These are phyloP conservation scores for Pegoplata infirma DNA, from an alignment of 2,888 invertebrate species.

Conservation along the genomic window DNA sequence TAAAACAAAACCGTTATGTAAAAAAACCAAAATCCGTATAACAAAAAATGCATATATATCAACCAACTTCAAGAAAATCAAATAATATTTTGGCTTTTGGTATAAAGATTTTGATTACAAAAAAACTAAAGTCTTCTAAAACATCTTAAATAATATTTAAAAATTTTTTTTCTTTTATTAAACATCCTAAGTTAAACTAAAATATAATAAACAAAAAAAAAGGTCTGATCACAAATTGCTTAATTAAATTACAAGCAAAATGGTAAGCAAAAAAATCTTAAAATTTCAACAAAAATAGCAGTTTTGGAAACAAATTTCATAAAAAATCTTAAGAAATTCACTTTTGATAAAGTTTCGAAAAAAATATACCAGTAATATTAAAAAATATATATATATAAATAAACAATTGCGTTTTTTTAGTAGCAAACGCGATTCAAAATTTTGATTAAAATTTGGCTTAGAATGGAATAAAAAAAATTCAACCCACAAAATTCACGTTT, in stretches of 20 bases:
- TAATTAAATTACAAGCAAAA: constrained; percentile 38
- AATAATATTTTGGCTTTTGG: constrained; percentile 49
- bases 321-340: constrained; percentile 62
- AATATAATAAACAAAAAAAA: no score
- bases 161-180: constrained; percentile 62
- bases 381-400: constrained; percentile 50
- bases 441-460: constrained; percentile 57
- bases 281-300: constrained; percentile 53
- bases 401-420: constrained; percentile 77
- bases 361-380: constrained; percentile 59
- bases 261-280: constrained; percentile 38
- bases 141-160: constrained; percentile 35
- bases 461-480: constrained; percentile 58
- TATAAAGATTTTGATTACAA: constrained; percentile 42
- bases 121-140: constrained; percentile 24
- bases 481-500: constrained; percentile 62
- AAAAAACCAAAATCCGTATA: constrained; percentile 2
- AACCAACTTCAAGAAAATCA: constrained; percentile 59
- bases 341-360: constrained; percentile 61
- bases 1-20: background rate
- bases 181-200: constrained; percentile 73
- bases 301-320: constrained; percentile 62
- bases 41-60: constrained; percentile 71
- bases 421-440: constrained; percentile 74
- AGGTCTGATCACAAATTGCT: constrained; percentile 76